Conservation (phyloP, 2,888 invertebrate genomes). For the Scaptomyza caliginosa region DNA sequence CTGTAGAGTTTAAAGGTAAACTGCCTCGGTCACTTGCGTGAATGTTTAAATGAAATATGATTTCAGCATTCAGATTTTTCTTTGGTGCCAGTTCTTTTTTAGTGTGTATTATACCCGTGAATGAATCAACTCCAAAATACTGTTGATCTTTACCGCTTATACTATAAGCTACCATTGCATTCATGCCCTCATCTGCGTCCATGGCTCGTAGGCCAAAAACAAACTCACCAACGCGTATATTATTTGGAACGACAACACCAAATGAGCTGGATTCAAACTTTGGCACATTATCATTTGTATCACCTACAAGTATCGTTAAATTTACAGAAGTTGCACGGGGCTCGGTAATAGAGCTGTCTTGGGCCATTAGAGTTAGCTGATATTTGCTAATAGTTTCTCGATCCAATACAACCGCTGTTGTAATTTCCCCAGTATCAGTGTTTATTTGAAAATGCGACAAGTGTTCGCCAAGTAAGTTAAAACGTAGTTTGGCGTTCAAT, state of each 20-base stretch:
- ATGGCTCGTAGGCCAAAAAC: conserved; percentile 95
- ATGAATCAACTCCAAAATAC: conserved; percentile 90
- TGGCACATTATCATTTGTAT: conserved; percentile 94
- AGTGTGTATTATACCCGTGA: conserved; percentile 95
- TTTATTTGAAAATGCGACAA: conserved; percentile 92
- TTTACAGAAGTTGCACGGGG: conserved; percentile 93
- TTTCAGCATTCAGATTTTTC: conserved; percentile 84
- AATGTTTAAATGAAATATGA: conserved; percentile 89
- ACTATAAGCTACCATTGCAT: conserved; percentile 92
- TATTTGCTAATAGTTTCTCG: conserved; percentile 91
- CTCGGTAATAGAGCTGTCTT: conserved; percentile 94
- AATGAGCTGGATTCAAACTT: conserved; percentile 90
- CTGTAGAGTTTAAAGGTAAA: conserved; percentile 88
- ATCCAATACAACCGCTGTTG: conserved; percentile 89
- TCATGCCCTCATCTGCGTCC: conserved; percentile 92
- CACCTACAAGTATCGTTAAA: conserved; percentile 90
- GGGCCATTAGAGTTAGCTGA: conserved; percentile 93
- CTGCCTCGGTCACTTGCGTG: conserved; percentile 92
- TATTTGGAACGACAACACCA: conserved; percentile 92
- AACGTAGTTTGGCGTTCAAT: conserved; percentile 93
- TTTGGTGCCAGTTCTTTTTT: conserved; percentile 86
- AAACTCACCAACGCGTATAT: conserved; percentile 91
- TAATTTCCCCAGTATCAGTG: conserved; percentile 90
- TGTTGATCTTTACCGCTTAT: conserved; percentile 91
- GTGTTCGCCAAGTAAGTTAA: conserved; percentile 92